These are phyloP conservation scores for Diachrysia chrysitis DNA, from an alignment of 2,888 invertebrate genomes.

Conservation along the genomic window DNA sequence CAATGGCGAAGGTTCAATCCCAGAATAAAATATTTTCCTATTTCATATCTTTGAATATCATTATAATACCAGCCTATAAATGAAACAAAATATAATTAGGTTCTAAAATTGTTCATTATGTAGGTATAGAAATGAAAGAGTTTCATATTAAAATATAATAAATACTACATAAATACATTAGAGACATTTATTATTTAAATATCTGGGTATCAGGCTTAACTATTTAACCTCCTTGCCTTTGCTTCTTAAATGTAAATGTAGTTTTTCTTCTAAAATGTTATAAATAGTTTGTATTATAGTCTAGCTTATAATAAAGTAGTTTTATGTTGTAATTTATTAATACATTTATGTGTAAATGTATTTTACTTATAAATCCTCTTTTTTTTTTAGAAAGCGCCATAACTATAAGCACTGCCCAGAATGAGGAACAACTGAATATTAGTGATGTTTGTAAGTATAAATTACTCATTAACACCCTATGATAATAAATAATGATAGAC, in stretches of 20 bases:
- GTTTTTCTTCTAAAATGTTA: neutral
- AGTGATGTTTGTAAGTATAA: slow-evolving; percentile 94
- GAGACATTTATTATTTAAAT: too few species aligned
- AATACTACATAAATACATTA: too few species aligned
- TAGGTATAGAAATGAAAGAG: too few species aligned
- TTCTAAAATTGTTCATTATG: too few species aligned
- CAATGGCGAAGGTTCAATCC: neutral
- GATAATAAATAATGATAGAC: too few species aligned
- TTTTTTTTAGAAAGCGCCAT: slow-evolving; percentile 57
- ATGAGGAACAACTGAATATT: slow-evolving; percentile 90
- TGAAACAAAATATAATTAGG: too few species aligned
- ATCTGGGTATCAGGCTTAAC: neutral
- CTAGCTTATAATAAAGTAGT: neutral
- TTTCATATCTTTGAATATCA: too few species aligned
- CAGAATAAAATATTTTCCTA: too few species aligned
- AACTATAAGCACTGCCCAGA: slow-evolving; percentile 66
- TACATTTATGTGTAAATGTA: neutral
- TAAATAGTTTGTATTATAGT: slow-evolving; percentile 1
- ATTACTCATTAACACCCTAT: neutral
- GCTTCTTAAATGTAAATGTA: neutral
- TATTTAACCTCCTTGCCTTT: neutral
- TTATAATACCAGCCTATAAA: too few species aligned
- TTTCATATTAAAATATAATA: too few species aligned
- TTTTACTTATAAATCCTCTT: slow-evolving; percentile 10
- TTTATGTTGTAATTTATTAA: neutral